Evolutionary conservation across 2,113 vertebrate species (phyloP).

Genomic region (Stictonetta naevosa): DNA sequence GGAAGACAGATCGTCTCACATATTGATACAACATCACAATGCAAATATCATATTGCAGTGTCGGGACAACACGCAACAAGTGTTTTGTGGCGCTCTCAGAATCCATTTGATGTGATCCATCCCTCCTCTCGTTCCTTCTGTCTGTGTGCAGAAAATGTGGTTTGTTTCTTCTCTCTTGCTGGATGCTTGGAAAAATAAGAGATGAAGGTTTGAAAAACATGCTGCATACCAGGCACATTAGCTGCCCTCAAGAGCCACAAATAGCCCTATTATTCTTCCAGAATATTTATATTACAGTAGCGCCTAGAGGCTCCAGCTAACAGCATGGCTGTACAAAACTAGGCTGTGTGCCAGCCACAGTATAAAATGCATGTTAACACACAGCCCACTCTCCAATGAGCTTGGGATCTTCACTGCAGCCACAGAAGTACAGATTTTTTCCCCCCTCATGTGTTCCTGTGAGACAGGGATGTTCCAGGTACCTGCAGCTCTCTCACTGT

Average conservation of each 20-base stretch:
- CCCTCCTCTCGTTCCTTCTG: conserved; percentile 29
- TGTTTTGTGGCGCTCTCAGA: conserved; percentile 37
- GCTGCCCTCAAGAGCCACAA: conserved; percentile 26
- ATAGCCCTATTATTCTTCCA: conserved; percentile 44
- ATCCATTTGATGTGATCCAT: conserved; percentile 22
- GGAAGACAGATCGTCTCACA: conserved; percentile 39
- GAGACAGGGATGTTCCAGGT: not conserved
- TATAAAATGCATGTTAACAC: not conserved
- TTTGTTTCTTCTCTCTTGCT: conserved; percentile 2
- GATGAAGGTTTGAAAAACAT: not conserved
- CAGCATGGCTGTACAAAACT: conserved; percentile 17
- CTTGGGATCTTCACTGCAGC: not conserved
- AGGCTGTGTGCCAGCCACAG: not conserved
- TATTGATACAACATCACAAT: conserved; percentile 36
- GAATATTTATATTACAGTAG: conserved; percentile 50
- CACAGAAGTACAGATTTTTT: not conserved
- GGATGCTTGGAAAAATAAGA: conserved; percentile 14
- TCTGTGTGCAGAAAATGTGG: not conserved
- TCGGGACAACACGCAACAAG: conserved; percentile 46
- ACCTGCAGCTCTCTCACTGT: not conserved
- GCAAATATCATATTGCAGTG: conserved; percentile 57
- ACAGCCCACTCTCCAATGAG: not conserved
- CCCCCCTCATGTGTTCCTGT: not conserved
- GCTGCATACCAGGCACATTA: not conserved
- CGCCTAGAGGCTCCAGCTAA: conserved; percentile 16